Percentiles rank a stretch among this genome's conserved stretches.
phyloP scores from a whole-genome alignment of 2,888 invertebrate genomes.

The Boloria euphrosyne region DNA sequence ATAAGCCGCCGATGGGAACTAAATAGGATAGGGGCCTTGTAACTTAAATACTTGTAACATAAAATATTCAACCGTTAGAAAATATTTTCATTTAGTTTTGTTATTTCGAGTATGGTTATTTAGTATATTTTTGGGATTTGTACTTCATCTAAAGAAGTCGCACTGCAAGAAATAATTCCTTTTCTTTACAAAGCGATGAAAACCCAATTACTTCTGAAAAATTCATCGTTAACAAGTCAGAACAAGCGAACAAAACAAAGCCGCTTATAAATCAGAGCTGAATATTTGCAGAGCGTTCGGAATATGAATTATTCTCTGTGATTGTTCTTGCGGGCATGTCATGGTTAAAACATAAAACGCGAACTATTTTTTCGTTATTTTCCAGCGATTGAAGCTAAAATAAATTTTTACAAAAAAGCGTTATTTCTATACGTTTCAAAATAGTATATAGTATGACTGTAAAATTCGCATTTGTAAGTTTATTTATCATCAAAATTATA shows the following conservation, averaged over 20 bases:
- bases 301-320: slow-evolving; percentile 81
- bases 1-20: slow-evolving; percentile 69
- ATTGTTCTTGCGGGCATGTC: slow-evolving; percentile 78
- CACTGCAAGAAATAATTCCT: neutral
- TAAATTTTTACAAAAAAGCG: slow-evolving; percentile 64
- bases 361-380: slow-evolving; percentile 75
- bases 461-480: slow-evolving; percentile 52
- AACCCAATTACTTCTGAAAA: slow-evolving; percentile 80
- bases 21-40: slow-evolving; percentile 54
- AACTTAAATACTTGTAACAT: slow-evolving; percentile 17
- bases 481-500: slow-evolving; percentile 30
- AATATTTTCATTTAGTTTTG: slow-evolving; percentile 12
- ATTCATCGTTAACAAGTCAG: slow-evolving; percentile 71
- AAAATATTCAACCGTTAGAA: slow-evolving; percentile 27
- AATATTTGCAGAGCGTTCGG: slow-evolving; percentile 78
- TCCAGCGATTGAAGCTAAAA: slow-evolving; percentile 63
- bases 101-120: neutral
- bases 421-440: slow-evolving; percentile 44
- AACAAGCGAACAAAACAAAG: slow-evolving; percentile 58
- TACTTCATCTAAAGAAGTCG: neutral
- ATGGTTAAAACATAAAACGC: slow-evolving; percentile 82
- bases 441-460: neutral
- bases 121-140: neutral
- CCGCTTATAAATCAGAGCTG: slow-evolving; percentile 71
- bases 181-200: slow-evolving; percentile 58